Percentiles rank a stretch among this genome's conserved stretches.
Conservation (phyloP, 1,140 invertebrate species). For the Liolophura sinensis region DNA sequence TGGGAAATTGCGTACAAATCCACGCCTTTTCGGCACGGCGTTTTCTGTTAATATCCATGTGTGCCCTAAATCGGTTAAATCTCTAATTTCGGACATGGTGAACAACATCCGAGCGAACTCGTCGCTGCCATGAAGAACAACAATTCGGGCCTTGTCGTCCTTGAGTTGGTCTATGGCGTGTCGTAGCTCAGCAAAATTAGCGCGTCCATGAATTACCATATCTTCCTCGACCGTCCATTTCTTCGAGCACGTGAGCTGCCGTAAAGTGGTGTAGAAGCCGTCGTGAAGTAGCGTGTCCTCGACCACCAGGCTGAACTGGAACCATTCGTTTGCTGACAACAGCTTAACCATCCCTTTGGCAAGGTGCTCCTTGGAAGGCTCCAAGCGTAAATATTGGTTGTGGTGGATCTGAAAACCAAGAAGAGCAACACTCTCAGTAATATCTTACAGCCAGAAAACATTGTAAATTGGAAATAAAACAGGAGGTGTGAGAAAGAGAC, state of each 20-base stretch:
- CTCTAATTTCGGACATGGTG: slow-evolving; percentile 9
- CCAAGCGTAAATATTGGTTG: slow-evolving; percentile 32
- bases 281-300: slow-evolving; percentile 36
- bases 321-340: slow-evolving; percentile 44
- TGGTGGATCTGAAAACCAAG: slow-evolving; percentile 34
- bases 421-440: not conserved
- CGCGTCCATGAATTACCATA: slow-evolving; percentile 25
- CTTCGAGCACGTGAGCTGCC: slow-evolving; percentile 18
- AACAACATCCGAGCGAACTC: slow-evolving; percentile 34
- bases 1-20: slow-evolving; percentile 27
- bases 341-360: slow-evolving; percentile 37
- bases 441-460: too few species aligned
- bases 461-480: too few species aligned
- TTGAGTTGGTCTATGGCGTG: slow-evolving; percentile 18
- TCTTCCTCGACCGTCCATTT: slow-evolving; percentile 40
- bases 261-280: slow-evolving; percentile 36
- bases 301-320: slow-evolving; percentile 32
- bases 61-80: slow-evolving; percentile 26
- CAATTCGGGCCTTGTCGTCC: slow-evolving; percentile 33
- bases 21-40: slow-evolving; percentile 33
- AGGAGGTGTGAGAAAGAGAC: too few species aligned
- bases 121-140: slow-evolving; percentile 37
- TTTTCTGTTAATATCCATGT: slow-evolving; percentile 49
- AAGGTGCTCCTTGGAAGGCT: slow-evolving; percentile 36
- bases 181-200: slow-evolving; percentile 18